Percentiles rank a stretch among this genome's conserved stretches.
phyloP scores from a whole-genome alignment of 2,113 vertebrate species.

The Malurus cyaneus region DNA sequence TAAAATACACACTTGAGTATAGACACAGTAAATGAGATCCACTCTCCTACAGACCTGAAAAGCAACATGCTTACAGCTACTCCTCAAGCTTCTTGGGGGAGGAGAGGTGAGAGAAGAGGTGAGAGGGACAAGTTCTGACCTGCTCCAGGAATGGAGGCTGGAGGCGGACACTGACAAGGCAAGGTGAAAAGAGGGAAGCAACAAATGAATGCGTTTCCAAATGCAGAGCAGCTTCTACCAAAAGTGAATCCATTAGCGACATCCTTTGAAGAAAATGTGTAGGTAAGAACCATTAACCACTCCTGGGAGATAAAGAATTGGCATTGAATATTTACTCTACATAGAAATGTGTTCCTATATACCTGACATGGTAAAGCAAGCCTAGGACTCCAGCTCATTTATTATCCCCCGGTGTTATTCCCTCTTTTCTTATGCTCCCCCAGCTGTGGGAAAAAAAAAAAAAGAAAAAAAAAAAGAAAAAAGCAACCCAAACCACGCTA shows the following conservation, averaged over 20 bases:
- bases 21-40: neutral
- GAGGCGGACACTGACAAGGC: neutral
- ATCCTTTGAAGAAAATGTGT: slow-evolving; percentile 1
- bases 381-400: neutral
- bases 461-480: too few species aligned
- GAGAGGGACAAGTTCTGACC: neutral
- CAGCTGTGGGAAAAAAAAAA: neutral
- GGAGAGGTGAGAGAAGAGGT: neutral
- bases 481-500: neutral
- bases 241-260: neutral
- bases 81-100: neutral
- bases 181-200: neutral
- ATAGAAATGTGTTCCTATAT: neutral
- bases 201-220: neutral
- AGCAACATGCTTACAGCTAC: neutral
- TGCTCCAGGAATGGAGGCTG: neutral
- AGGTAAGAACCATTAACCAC: slow-evolving; percentile 2
- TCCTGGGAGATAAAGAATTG: neutral
- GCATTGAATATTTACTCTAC: neutral
- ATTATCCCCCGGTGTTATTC: neutral
- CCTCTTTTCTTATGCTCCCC: neutral
- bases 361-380: neutral
- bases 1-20: neutral
- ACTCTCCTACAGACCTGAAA: neutral
- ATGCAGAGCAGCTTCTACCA: neutral